A percentile compares a stretch with the other conserved stretches of the same genome.
phyloP scores from a whole-genome alignment of 2,113 vertebrate species.

The Cromileptes altivelis region DNA sequence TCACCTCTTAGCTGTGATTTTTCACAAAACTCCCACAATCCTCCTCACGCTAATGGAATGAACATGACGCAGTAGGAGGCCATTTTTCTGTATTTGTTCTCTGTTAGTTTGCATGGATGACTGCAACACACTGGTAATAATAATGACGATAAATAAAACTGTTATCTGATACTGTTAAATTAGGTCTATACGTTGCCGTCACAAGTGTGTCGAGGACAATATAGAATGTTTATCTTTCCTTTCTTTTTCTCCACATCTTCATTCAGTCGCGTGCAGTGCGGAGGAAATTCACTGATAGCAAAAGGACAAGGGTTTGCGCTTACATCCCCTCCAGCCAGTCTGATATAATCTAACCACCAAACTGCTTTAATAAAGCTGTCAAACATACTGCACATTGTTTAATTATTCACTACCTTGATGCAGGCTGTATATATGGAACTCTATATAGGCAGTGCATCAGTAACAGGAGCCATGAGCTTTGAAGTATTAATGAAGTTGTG shows the following conservation, averaged over 20 bases:
- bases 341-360: constrained; percentile 13
- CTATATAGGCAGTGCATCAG: background rate
- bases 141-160: background rate
- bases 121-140: background rate
- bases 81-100: background rate
- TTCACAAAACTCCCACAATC: constrained; percentile 24
- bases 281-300: background rate
- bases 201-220: background rate
- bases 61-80: constrained; percentile 15
- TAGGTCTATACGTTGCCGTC: background rate
- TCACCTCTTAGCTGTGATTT: constrained; percentile 17
- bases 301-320: background rate
- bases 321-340: constrained; percentile 8
- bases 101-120: background rate
- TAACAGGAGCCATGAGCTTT: background rate
- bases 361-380: constrained; percentile 61
- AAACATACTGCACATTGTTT: constrained; percentile 7
- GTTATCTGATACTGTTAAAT: background rate
- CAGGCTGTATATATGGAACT: background rate
- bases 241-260: background rate
- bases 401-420: constrained; percentile 49
- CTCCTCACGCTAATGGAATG: constrained; percentile 3
- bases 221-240: background rate
- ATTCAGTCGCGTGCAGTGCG: background rate
- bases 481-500: constrained; percentile 41